Evolutionary conservation across 2,888 invertebrate species (phyloP).

Genomic region (Reticulitermes lucifugus): DNA sequence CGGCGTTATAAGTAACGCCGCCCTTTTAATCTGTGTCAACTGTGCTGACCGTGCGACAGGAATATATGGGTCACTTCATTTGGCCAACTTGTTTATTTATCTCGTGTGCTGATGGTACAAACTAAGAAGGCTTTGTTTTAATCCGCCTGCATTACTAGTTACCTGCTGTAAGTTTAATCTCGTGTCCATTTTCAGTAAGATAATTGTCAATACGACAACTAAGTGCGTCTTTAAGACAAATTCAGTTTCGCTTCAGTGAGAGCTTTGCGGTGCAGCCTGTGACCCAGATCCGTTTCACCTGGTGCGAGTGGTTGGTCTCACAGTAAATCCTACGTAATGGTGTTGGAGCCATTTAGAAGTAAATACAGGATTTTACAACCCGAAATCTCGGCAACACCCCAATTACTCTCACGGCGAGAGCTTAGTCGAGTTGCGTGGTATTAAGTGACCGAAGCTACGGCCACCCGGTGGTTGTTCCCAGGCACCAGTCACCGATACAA

Average conservation of each 20-base stretch:
- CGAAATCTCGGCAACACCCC: conserved; percentile 20
- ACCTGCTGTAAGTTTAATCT: no score
- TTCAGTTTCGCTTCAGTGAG: not conserved
- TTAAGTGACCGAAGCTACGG: conserved; percentile 4
- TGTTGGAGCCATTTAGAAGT: conserved; percentile 21
- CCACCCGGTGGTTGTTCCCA: not conserved
- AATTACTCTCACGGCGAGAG: conserved; percentile 20
- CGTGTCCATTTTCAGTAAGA: no score
- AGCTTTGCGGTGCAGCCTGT: not conserved
- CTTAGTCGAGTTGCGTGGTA: conserved; percentile 11
- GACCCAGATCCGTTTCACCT: conserved; percentile 1
- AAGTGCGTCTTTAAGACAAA: no score
- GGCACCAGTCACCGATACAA: not conserved
- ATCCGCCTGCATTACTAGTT: no score
- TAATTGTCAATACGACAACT: no score
- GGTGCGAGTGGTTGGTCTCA: not conserved
- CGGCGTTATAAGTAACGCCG: no score
- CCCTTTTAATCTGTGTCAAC: no score
- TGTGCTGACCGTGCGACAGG: no score
- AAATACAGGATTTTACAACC: conserved; percentile 24
- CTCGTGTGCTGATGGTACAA: no score
- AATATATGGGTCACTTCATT: no score
- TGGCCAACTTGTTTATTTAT: no score
- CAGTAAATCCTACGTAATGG: conserved; percentile 19
- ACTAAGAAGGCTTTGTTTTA: no score